phyloP scores from a whole-genome alignment of 2,797 vertebrate species.

The Scolopax bukidnonensis region DNA sequence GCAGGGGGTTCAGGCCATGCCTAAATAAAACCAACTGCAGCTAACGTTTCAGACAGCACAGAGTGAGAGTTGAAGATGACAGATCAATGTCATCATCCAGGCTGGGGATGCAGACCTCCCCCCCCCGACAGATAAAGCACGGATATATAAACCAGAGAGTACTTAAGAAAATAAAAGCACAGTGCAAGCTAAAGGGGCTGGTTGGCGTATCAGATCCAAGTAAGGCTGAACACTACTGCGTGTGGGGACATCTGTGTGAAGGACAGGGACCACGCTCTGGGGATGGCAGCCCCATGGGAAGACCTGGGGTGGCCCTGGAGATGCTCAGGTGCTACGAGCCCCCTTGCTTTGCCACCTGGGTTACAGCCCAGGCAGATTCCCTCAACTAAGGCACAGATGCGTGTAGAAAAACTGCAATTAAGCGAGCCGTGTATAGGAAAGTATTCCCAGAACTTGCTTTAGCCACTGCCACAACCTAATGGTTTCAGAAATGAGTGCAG shows the following conservation, averaged over 20 bases:
- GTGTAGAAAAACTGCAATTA: not conserved
- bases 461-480: not conserved
- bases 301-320: not conserved
- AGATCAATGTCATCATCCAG: not conserved
- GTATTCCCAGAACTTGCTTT: not conserved
- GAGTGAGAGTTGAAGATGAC: not conserved
- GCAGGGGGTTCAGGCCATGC: fast-evolving
- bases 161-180: not conserved
- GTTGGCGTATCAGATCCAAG: not conserved
- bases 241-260: too few species aligned
- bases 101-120: not conserved
- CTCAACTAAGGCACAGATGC: not conserved
- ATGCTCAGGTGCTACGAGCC: not conserved
- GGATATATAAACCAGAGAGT: not conserved
- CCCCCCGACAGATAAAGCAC: not conserved
- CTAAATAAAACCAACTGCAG: not conserved
- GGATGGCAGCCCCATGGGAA: not conserved
- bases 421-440: fast-evolving
- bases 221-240: not conserved
- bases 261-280: fast-evolving
- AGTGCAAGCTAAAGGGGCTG: not conserved
- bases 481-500: not conserved
- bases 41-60: not conserved
- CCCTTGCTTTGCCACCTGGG: not conserved
- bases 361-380: not conserved